These are phyloP conservation scores for Drosophila flavopinicola DNA, from an alignment of 2,888 invertebrate genomes.

Conservation along the genomic window DNA sequence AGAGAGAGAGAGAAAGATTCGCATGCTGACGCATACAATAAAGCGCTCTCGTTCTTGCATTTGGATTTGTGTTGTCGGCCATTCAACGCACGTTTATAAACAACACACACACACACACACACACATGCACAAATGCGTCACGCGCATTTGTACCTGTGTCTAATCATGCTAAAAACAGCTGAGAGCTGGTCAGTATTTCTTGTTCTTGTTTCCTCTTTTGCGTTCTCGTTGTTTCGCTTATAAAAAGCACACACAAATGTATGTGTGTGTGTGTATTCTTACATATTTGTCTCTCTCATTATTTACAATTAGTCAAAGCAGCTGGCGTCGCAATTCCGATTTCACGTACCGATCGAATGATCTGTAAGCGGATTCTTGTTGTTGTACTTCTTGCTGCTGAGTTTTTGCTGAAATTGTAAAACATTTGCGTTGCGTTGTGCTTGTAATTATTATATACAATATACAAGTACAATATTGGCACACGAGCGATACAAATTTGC, in stretches of 20 bases:
- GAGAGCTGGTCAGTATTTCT: constrained; percentile 21
- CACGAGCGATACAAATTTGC: background rate
- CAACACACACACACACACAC: constrained; percentile 1
- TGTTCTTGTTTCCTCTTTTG: background rate
- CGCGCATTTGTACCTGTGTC: background rate
- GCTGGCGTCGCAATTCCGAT: constrained; percentile 19
- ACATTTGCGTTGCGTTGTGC: constrained; percentile 4
- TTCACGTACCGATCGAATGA: constrained; percentile 22
- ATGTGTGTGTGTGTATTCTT: background rate
- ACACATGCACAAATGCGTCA: background rate
- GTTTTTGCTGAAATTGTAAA: constrained; percentile 1
- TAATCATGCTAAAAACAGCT: constrained; percentile 36
- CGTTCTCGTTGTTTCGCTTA: background rate
- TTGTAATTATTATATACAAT: too few relatives aligned
- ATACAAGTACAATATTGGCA: too few relatives aligned
- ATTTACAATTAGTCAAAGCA: constrained; percentile 16
- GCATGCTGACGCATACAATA: constrained; percentile 26
- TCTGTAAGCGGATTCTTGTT: constrained; percentile 8
- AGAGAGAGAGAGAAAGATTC: background rate
- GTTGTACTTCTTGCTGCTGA: background rate
- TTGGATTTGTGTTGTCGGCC: constrained; percentile 8
- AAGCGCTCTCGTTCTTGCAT: constrained; percentile 14
- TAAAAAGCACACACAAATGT: background rate
- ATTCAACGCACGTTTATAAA: constrained; percentile 41
- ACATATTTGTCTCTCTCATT: constrained; percentile 6